phyloP scores from a whole-genome alignment of 1,140 invertebrate genomes.

The Ceratina japonica region DNA sequence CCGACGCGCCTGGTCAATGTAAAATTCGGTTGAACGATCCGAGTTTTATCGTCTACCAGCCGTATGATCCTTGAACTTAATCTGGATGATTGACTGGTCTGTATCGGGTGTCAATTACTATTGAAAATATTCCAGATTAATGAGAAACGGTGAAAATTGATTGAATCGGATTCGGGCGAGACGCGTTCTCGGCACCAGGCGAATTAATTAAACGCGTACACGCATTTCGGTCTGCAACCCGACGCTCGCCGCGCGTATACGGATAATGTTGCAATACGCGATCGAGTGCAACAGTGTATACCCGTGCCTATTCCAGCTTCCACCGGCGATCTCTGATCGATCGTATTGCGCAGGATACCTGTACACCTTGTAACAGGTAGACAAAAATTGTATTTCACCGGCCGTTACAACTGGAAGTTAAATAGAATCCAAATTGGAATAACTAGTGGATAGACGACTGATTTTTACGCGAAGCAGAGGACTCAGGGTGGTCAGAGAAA shows the following conservation, averaged over 20 bases:
- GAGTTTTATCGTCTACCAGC: not conserved
- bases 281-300: slow-evolving; percentile 33
- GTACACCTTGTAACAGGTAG: not conserved
- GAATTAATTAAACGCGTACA: slow-evolving; percentile 40
- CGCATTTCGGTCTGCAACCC: slow-evolving; percentile 27
- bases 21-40: too few relatives aligned
- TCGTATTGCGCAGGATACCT: slow-evolving; percentile 4
- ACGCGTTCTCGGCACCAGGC: not conserved
- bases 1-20: too few relatives aligned
- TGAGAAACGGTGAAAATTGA: not conserved
- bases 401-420: too few relatives aligned
- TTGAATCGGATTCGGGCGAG: not conserved
- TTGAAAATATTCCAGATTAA: not conserved
- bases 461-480: too few relatives aligned
- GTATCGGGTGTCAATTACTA: slow-evolving; percentile 5
- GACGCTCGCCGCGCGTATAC: slow-evolving; percentile 16
- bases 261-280: slow-evolving; percentile 41
- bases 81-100: not conserved
- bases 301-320: slow-evolving; percentile 4
- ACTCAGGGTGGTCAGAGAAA: too few relatives aligned
- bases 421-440: too few relatives aligned
- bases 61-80: slow-evolving; percentile 14
- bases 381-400: not conserved
- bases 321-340: slow-evolving; percentile 26
- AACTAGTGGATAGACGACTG: too few relatives aligned